Evolutionary conservation across 2,113 vertebrate species (phyloP).

Genomic region (Cairina moschata): DNA sequence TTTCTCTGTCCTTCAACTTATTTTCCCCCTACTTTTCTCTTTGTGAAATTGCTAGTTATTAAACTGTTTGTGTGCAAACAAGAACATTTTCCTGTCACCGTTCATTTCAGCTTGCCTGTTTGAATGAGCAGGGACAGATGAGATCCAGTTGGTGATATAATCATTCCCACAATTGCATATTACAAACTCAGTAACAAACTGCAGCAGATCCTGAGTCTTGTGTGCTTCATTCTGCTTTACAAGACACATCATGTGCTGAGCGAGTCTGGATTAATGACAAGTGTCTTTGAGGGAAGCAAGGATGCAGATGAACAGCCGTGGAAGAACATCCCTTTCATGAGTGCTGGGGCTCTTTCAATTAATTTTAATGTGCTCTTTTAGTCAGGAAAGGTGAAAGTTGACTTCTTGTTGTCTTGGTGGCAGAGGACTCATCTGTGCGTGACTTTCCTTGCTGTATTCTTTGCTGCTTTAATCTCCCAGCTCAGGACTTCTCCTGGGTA

Average conservation of each 20-base stretch:
- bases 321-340: neutral
- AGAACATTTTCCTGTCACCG: slow-evolving; percentile 71
- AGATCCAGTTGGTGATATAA: slow-evolving; percentile 59
- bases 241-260: neutral
- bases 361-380: slow-evolving; percentile 20
- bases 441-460: neutral
- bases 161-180: slow-evolving; percentile 41
- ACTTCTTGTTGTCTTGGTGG: neutral
- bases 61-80: slow-evolving; percentile 75
- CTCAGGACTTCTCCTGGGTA: neutral
- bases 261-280: neutral
- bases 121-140: slow-evolving; percentile 33
- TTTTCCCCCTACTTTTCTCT: neutral
- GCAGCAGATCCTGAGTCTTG: neutral
- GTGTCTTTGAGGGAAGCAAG: neutral
- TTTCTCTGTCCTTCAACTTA: slow-evolving; percentile 54
- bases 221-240: neutral
- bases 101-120: neutral
- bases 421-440: neutral
- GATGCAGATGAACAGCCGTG: neutral
- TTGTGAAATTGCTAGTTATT: slow-evolving; percentile 70
- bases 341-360: slow-evolving; percentile 18
- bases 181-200: slow-evolving; percentile 43
- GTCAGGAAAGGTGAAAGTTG: slow-evolving; percentile 1
- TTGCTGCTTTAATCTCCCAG: neutral